These are phyloP conservation scores for Microplitis manilae DNA, from an alignment of 2,888 invertebrate species.

Conservation along the genomic window DNA sequence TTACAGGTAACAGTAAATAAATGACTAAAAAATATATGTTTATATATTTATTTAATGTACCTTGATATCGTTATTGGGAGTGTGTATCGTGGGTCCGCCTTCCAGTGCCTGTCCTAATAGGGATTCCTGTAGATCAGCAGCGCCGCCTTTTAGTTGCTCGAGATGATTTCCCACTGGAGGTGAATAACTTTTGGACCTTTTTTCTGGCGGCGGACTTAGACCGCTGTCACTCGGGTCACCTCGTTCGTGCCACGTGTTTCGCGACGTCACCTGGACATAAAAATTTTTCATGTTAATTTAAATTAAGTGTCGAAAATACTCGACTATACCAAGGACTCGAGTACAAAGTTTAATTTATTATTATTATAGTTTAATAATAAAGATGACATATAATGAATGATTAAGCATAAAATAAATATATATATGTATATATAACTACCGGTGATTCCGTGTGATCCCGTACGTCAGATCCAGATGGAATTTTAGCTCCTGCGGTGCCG, in stretches of 20 bases:
- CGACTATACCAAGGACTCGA: background rate
- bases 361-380: conserved; percentile 17
- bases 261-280: conserved; percentile 73
- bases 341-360: background rate
- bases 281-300: no score
- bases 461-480: conserved; percentile 66
- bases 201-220: conserved; percentile 76
- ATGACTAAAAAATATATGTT: conserved; percentile 10
- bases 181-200: conserved; percentile 68
- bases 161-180: conserved; percentile 67
- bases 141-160: conserved; percentile 54
- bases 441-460: conserved; percentile 80
- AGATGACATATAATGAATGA: background rate
- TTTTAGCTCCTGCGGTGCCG: conserved; percentile 66
- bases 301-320: conserved; percentile 24
- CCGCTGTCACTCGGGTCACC: conserved; percentile 73
- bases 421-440: conserved; percentile 73
- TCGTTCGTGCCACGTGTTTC: conserved; percentile 78
- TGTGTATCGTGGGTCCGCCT: conserved; percentile 79
- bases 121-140: conserved; percentile 80
- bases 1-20: background rate
- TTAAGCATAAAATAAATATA: background rate
- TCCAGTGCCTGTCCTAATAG: conserved; percentile 85
- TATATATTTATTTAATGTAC: conserved; percentile 62
- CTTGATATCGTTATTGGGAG: conserved; percentile 69